These are phyloP conservation scores for Centruroides sculpturatus DNA, from an alignment of 1,140 invertebrate genomes.

Conservation along the genomic window DNA sequence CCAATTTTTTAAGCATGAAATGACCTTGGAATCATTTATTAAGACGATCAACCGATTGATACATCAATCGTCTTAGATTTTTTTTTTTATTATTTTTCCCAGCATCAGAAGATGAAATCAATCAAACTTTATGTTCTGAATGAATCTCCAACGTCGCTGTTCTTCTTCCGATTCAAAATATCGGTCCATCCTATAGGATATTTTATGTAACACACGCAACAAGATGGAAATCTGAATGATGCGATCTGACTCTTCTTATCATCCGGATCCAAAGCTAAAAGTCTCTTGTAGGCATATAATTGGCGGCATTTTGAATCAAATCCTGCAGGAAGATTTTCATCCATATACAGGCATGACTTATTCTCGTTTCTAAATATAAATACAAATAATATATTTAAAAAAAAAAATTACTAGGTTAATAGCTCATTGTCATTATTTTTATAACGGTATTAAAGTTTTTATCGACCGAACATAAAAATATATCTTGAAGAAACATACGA, in stretches of 20 bases:
- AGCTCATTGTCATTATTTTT: too few relatives aligned
- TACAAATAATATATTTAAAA: too few relatives aligned
- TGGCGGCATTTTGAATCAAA: slow-evolving; percentile 43
- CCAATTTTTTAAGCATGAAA: too few relatives aligned
- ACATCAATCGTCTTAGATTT: too few relatives aligned
- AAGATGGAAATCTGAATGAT: slow-evolving; percentile 41
- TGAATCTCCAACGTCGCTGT: slow-evolving; percentile 3
- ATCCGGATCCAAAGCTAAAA: slow-evolving; percentile 33
- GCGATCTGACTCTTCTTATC: slow-evolving; percentile 34
- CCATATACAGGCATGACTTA: slow-evolving; percentile 22
- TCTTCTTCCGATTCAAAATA: neutral
- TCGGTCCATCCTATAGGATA: neutral
- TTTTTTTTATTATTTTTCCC: too few relatives aligned
- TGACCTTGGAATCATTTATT: too few relatives aligned
- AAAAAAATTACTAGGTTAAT: too few relatives aligned
- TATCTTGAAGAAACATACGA: too few relatives aligned
- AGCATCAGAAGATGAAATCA: too few relatives aligned
- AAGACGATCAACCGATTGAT: too few relatives aligned
- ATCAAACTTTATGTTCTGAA: slow-evolving; percentile 31
- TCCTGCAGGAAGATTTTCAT: slow-evolving; percentile 30
- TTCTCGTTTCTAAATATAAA: slow-evolving; percentile 17
- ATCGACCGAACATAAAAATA: too few relatives aligned
- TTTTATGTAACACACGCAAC: slow-evolving; percentile 41
- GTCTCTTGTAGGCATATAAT: slow-evolving; percentile 41
- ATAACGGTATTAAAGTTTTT: too few relatives aligned